Evolutionary conservation across 2,113 vertebrate genomes (phyloP).

Genomic region (Ailurus styani): DNA sequence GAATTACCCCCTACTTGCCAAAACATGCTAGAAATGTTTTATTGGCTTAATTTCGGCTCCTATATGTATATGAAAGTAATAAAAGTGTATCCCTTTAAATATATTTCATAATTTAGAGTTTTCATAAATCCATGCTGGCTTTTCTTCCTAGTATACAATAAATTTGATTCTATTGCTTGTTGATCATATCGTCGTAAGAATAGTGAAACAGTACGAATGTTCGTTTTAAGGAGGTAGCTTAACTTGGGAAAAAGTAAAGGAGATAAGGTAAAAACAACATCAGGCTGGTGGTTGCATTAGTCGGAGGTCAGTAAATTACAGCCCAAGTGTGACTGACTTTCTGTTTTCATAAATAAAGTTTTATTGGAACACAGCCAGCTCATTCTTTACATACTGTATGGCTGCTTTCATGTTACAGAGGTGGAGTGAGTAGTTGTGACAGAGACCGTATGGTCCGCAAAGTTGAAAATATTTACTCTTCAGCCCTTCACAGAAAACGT

Average conservation of each 20-base stretch:
- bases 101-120: constrained; percentile 53
- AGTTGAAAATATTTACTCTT: not conserved
- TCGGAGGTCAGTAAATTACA: not conserved
- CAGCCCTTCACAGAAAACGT: not conserved
- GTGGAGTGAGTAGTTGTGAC: not conserved
- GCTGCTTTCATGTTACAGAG: not conserved
- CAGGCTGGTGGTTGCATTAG: not conserved
- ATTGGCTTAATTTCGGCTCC: constrained; percentile 65
- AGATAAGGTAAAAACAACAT: not conserved
- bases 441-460: not conserved
- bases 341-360: not conserved
- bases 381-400: not conserved
- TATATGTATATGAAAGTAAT: constrained; percentile 62
- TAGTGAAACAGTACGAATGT: not conserved
- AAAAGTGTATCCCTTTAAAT: constrained; percentile 51
- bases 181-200: not conserved
- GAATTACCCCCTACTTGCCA: constrained; percentile 59
- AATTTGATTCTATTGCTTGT: constrained; percentile 36
- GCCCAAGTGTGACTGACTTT: not conserved
- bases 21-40: constrained; percentile 65
- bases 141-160: constrained; percentile 45
- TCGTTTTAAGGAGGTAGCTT: not conserved
- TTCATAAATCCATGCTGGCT: constrained; percentile 57
- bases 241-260: not conserved
- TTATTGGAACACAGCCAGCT: not conserved